phyloP scores from a whole-genome alignment of 1,140 invertebrate species.

The Battus philenor region DNA sequence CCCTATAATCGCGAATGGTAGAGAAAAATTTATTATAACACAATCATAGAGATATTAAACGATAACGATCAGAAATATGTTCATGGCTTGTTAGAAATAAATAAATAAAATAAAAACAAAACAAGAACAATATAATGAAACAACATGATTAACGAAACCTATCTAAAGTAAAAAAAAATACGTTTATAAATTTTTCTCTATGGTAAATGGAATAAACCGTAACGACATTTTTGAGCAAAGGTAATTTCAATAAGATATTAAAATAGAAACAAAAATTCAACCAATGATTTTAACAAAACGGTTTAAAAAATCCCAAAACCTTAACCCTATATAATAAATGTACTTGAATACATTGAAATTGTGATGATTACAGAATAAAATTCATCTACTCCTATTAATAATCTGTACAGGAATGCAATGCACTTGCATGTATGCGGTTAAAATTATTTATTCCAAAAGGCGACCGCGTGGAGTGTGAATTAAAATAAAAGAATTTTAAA shows the following conservation, averaged over 20 bases:
- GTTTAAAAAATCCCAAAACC: no score
- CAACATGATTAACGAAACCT: no score
- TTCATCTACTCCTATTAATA: conserved; percentile 35
- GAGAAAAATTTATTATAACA: no score
- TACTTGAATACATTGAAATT: conserved; percentile 53
- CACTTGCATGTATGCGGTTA: conserved; percentile 26
- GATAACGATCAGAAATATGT: no score
- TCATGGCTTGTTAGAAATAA: no score
- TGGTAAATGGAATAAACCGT: background rate
- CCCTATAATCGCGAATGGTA: conserved; percentile 1
- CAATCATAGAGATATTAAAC: no score
- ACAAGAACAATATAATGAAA: no score
- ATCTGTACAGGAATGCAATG: conserved; percentile 52
- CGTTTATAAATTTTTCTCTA: background rate
- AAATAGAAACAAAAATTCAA: no score
- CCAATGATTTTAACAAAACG: no score
- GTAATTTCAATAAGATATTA: conserved; percentile 10
- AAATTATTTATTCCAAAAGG: conserved; percentile 47
- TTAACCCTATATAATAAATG: conserved; percentile 40
- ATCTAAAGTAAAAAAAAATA: no score
- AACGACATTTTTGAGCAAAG: conserved; percentile 12
- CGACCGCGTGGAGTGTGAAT: conserved; percentile 27
- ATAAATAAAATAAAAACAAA: no score
- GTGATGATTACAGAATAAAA: conserved; percentile 54
- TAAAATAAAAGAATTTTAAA: conserved; percentile 10